A percentile compares a stretch with the other conserved stretches of the same genome.
Conservation (phyloP, 2,113 vertebrate species). For the Sakesphorus luctuosus region DNA sequence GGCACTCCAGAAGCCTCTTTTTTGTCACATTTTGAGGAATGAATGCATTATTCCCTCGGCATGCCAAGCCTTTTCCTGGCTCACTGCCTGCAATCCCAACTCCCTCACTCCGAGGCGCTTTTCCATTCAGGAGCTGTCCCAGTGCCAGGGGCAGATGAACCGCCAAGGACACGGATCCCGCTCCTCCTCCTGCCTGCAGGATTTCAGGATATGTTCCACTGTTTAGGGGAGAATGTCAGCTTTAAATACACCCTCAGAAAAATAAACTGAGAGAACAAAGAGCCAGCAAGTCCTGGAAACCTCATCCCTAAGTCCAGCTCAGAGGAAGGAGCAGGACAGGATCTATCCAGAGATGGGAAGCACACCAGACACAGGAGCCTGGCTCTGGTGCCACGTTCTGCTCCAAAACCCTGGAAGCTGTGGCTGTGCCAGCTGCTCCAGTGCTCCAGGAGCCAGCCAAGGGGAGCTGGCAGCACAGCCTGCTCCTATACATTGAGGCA, state of each 20-base stretch:
- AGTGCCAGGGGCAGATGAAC: constrained; percentile 32
- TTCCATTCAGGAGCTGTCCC: constrained; percentile 43
- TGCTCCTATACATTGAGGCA: constrained; percentile 28
- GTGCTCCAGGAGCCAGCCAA: constrained; percentile 31
- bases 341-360: neutral
- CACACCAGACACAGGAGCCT: neutral
- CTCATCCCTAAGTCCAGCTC: neutral
- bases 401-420: neutral
- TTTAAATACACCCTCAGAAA: constrained; percentile 2
- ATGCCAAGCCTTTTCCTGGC: constrained; percentile 41
- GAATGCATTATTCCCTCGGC: constrained; percentile 18
- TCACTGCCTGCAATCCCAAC: neutral
- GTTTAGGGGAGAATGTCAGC: neutral
- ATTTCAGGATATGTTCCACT: neutral
- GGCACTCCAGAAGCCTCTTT: constrained; percentile 5
- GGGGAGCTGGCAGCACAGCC: constrained; percentile 31
- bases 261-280: constrained; percentile 1
- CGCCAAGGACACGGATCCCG: constrained; percentile 27
- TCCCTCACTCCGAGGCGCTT: constrained; percentile 28
- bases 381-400: neutral
- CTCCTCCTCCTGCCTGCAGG: constrained; percentile 39
- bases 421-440: constrained; percentile 43
- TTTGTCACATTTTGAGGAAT: constrained; percentile 39
- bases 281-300: neutral
- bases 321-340: neutral